Evolutionary conservation across 2,797 vertebrate species (phyloP).

Genomic region (Propithecus perrieri): DNA sequence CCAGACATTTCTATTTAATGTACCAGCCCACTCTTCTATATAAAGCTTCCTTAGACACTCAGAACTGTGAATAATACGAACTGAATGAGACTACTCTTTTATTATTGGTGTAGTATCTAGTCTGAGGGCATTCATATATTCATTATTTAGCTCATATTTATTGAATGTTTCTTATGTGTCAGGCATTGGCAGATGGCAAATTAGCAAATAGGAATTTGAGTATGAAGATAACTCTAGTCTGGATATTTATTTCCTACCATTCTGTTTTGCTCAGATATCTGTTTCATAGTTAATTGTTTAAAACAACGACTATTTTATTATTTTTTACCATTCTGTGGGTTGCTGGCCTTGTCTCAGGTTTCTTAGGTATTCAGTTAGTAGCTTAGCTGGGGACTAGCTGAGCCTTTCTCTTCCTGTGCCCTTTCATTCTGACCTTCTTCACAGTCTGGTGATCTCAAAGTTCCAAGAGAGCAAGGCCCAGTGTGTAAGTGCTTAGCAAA

Average conservation of each 20-base stretch:
- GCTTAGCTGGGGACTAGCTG: background rate
- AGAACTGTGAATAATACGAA: conserved; percentile 33
- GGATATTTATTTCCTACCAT: conserved; percentile 6
- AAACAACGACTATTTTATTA: conserved; percentile 1
- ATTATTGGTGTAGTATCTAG: background rate
- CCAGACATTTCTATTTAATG: conserved; percentile 36
- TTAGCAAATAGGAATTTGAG: conserved; percentile 9
- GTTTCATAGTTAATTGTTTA: conserved; percentile 34
- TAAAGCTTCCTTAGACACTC: background rate
- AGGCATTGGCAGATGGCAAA: conserved; percentile 32
- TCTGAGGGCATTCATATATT: background rate
- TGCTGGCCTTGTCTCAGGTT: conserved; percentile 8
- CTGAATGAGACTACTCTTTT: conserved; percentile 9
- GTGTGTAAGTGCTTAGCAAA: background rate
- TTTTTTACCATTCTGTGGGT: conserved; percentile 29
- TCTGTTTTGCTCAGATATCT: conserved; percentile 22
- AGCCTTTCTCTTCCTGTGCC: background rate
- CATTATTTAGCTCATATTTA: conserved; percentile 27
- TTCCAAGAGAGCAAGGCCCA: background rate
- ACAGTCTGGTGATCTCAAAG: background rate
- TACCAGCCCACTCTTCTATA: background rate
- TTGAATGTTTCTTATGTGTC: background rate
- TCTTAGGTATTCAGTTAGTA: background rate
- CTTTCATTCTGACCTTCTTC: conserved; percentile 45
- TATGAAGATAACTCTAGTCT: background rate